phyloP scores from a whole-genome alignment of 2,888 invertebrate genomes.

The Drosophila borealis region DNA sequence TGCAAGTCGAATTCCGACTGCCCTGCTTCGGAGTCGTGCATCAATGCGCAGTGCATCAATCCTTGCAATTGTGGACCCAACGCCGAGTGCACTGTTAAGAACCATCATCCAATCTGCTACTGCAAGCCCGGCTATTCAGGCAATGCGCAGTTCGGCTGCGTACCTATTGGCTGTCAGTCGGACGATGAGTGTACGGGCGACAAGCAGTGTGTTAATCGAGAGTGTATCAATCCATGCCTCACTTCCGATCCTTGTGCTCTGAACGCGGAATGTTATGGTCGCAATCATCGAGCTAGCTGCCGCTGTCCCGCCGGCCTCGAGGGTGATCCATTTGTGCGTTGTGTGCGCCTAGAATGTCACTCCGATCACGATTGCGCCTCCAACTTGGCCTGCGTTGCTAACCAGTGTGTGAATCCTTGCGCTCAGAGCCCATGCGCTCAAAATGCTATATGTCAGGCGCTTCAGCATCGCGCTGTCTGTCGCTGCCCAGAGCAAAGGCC shows the following conservation, averaged over 20 bases:
- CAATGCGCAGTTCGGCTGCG: conserved; percentile 93
- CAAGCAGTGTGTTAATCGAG: conserved; percentile 92
- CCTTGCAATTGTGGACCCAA: conserved; percentile 94
- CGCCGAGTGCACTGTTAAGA: conserved; percentile 92
- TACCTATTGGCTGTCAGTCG: conserved; percentile 92
- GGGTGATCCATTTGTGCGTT: conserved; percentile 93
- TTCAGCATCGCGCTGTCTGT: conserved; percentile 93
- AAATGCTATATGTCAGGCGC: conserved; percentile 92
- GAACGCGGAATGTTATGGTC: conserved; percentile 93
- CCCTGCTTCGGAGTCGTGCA: conserved; percentile 92
- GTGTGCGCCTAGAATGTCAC: conserved; percentile 92
- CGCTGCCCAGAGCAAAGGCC: conserved; percentile 93
- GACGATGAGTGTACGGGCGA: conserved; percentile 93
- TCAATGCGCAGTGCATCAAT: conserved; percentile 91
- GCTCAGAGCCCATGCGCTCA: conserved; percentile 91
- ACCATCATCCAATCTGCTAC: conserved; percentile 94
- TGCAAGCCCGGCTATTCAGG: conserved; percentile 94
- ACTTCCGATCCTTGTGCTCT: conserved; percentile 92
- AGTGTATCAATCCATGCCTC: conserved; percentile 93
- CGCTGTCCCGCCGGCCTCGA: conserved; percentile 91
- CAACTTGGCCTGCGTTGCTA: conserved; percentile 89
- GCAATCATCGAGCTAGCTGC: conserved; percentile 92
- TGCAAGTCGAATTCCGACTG: conserved; percentile 93
- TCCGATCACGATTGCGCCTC: conserved; percentile 92
- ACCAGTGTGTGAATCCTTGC: conserved; percentile 93